Evolutionary conservation across 1,140 invertebrate species (phyloP).

Genomic region (Cyclina sinensis): DNA sequence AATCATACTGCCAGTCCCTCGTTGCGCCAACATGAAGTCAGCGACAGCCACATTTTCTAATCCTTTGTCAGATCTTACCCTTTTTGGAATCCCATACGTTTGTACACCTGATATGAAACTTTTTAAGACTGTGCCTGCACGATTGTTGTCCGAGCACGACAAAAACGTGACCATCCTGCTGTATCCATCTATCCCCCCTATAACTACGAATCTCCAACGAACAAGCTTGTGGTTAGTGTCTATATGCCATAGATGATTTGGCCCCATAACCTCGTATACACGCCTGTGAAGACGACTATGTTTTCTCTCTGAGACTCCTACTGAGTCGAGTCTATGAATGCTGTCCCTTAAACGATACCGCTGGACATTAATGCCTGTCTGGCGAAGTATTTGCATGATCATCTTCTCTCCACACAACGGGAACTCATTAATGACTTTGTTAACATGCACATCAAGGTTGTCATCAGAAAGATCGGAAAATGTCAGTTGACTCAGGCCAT

Average conservation of each 20-base stretch:
- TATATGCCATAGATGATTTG: slow-evolving; percentile 33
- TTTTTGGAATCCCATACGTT: slow-evolving; percentile 30
- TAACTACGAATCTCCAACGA: slow-evolving; percentile 7
- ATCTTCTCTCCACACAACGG: slow-evolving; percentile 23
- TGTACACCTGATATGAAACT: slow-evolving; percentile 16
- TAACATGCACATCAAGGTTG: slow-evolving; percentile 13
- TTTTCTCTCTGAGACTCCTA: slow-evolving; percentile 14
- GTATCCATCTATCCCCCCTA: slow-evolving; percentile 22
- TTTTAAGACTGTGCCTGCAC: slow-evolving; percentile 13
- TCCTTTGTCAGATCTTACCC: slow-evolving; percentile 57
- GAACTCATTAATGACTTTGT: not conserved
- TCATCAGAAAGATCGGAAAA: not conserved
- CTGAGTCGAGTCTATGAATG: not conserved
- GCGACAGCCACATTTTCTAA: too few species aligned
- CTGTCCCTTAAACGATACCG: not conserved
- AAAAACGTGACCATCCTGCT: slow-evolving; percentile 10
- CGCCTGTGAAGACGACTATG: slow-evolving; percentile 12
- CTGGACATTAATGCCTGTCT: slow-evolving; percentile 20
- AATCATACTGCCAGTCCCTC: slow-evolving; percentile 11
- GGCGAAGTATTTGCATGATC: slow-evolving; percentile 14
- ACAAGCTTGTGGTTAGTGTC: slow-evolving; percentile 37
- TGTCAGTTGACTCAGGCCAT: too few species aligned
- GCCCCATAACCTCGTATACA: slow-evolving; percentile 1
- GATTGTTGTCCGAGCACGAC: slow-evolving; percentile 27
- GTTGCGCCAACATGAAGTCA: not conserved